phyloP scores from a whole-genome alignment of 2,888 invertebrate genomes.

The Drosophila rellima region DNA sequence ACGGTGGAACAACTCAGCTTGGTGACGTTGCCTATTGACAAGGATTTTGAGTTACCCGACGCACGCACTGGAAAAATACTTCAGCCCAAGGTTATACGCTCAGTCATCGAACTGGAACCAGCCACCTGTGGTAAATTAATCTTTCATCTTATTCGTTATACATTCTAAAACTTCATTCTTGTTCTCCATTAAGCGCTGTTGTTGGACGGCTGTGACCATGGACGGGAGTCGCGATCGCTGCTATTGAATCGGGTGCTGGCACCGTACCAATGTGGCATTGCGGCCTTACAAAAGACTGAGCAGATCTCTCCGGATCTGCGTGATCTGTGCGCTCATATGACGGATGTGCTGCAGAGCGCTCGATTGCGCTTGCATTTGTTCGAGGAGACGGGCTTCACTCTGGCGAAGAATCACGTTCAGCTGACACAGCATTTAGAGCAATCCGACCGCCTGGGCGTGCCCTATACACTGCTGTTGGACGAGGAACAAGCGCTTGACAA shows the following conservation, averaged over 20 bases:
- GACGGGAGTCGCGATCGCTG: conserved; percentile 84
- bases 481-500: conserved; percentile 88
- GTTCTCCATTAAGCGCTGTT: conserved; percentile 76
- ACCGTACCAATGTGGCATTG: conserved; percentile 91
- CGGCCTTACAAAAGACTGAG: conserved; percentile 86
- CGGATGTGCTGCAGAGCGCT: conserved; percentile 86
- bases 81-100: conserved; percentile 77
- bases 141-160: neutral
- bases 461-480: conserved; percentile 90
- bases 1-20: conserved; percentile 88
- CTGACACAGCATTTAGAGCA: conserved; percentile 52
- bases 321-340: conserved; percentile 87
- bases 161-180: neutral
- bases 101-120: conserved; percentile 79
- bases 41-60: conserved; percentile 65
- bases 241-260: conserved; percentile 89
- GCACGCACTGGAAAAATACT: conserved; percentile 43
- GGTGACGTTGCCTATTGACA: conserved; percentile 62
- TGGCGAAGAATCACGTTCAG: conserved; percentile 66
- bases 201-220: conserved; percentile 87
- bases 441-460: conserved; percentile 87
- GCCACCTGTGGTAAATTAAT: conserved; percentile 73
- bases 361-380: conserved; percentile 83
- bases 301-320: conserved; percentile 85
- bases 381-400: conserved; percentile 8